Percentiles rank a stretch among this genome's conserved stretches.
Evolutionary conservation across 2,888 invertebrate genomes (phyloP).

Genomic region (Eupithecia inturbata): DNA sequence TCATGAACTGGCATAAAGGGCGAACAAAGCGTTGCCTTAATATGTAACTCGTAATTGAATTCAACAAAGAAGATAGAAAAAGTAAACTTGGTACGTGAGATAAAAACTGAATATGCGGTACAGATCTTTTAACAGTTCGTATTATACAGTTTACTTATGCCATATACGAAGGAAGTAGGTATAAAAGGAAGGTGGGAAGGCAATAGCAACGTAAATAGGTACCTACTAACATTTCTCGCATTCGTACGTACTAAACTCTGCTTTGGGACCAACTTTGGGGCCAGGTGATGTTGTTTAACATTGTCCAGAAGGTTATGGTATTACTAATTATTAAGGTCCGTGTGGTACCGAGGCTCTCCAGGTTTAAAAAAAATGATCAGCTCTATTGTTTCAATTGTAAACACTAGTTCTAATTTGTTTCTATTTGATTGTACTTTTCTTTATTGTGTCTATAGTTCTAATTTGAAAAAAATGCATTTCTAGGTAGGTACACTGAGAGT

Average conservation of each 20-base stretch:
- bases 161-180: not conserved
- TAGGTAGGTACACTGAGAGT: no score
- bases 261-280: no score
- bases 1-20: slow-evolving; percentile 48
- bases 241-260: not conserved
- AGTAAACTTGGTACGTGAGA: slow-evolving; percentile 76
- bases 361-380: no score
- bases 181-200: not conserved
- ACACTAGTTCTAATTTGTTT: no score
- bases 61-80: slow-evolving; percentile 77
- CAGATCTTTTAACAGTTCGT: slow-evolving; percentile 10
- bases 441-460: no score
- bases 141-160: not conserved
- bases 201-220: not conserved
- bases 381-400: no score
- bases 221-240: not conserved
- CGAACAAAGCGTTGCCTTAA: slow-evolving; percentile 57
- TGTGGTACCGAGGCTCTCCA: no score
- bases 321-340: no score
- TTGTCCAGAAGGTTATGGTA: no score
- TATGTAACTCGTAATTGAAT: slow-evolving; percentile 74
- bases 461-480: no score
- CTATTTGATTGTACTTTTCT: no score
- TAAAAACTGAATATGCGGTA: slow-evolving; percentile 61
- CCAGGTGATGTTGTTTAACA: no score